phyloP scores from a whole-genome alignment of 2,113 vertebrate genomes.

The Eonycteris spelaea region DNA sequence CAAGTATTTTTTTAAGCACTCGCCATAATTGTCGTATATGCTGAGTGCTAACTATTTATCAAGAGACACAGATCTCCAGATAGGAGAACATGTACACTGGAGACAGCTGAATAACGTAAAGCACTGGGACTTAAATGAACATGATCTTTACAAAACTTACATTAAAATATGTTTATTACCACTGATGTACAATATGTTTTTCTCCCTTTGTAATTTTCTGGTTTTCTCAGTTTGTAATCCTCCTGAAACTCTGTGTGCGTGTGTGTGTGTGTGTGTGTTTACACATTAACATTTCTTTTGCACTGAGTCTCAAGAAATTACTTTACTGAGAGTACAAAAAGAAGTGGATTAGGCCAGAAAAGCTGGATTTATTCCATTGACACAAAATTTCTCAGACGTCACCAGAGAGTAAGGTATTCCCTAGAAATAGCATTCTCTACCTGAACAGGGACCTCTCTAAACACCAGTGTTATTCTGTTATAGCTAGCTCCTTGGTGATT shows the following conservation, averaged over 20 bases:
- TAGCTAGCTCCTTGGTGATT: neutral
- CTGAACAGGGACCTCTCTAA: neutral
- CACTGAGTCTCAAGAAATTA: neutral
- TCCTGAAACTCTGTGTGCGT: neutral
- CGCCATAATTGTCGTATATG: neutral
- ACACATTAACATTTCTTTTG: neutral
- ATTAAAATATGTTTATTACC: neutral
- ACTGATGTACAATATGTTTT: neutral
- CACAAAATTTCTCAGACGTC: neutral
- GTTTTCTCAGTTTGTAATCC: neutral
- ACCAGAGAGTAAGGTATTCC: neutral
- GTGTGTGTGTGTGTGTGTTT: neutral
- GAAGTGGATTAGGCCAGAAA: neutral
- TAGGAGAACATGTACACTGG: neutral
- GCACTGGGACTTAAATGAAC: neutral
- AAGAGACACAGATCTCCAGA: neutral
- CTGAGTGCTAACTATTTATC: neutral
- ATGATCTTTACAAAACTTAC: neutral
- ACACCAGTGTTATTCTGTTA: neutral
- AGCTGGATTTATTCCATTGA: neutral
- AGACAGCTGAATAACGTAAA: neutral
- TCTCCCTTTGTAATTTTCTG: neutral
- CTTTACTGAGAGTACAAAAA: neutral
- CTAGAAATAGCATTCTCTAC: neutral
- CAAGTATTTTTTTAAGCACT: constrained; percentile 2